Conservation (phyloP, 2,888 invertebrate species). For the Agrochola litura region DNA sequence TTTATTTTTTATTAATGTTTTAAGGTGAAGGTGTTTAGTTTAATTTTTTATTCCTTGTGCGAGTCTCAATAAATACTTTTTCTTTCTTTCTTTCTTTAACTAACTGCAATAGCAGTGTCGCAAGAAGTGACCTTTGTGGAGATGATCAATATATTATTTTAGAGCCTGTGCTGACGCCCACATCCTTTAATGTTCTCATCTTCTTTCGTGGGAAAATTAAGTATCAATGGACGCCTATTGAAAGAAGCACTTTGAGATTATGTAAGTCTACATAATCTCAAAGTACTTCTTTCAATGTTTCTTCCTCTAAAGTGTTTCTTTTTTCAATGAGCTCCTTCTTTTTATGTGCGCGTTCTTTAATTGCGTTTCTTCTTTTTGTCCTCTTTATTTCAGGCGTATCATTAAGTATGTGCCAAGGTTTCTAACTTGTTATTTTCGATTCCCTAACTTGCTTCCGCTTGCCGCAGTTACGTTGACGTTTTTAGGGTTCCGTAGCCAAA, state of each 20-base stretch:
- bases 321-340: not conserved
- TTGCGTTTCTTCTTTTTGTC: not conserved
- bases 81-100: no score
- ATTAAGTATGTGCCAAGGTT: not conserved
- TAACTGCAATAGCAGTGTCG: not conserved
- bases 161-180: not conserved
- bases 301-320: not conserved
- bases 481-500: no score
- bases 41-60: no score
- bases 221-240: not conserved
- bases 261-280: not conserved
- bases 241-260: no score
- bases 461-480: not conserved
- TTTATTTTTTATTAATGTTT: no score
- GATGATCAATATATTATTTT: conserved; percentile 7
- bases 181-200: not conserved
- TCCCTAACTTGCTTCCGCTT: not conserved
- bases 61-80: no score
- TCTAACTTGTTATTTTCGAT: not conserved
- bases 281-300: not conserved
- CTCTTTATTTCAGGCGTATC: not conserved
- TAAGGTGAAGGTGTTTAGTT: no score
- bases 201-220: not conserved
- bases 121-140: conserved; percentile 9
- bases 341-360: not conserved